Evolutionary conservation across 2,797 vertebrate species (phyloP), one percentile per base, ranked within the genome.

Genomic region (Acomys russatus): DNA sequence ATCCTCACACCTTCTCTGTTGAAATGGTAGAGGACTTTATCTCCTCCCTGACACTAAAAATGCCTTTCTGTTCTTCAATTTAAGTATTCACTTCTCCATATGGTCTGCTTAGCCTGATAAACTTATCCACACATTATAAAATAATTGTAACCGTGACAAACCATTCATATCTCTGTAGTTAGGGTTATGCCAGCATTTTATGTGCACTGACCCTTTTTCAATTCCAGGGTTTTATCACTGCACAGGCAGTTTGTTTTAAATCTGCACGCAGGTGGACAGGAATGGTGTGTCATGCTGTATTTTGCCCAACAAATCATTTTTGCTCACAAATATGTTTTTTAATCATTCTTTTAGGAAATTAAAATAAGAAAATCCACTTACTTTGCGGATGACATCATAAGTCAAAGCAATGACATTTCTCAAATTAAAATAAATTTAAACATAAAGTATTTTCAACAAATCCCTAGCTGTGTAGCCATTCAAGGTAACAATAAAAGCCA

Each of bases 1-100:
- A 1, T 85, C 77, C 63, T 80, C 25, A 12, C 8, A 35, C 5
- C 7, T 85, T 86, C 59, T 94, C 80, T 86, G 44, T 59, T 70
- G 77, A 96, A 96, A 79, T 64, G 56, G 30, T 88, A 23, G 64
- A 83, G 88, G 91, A 92, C 77, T 97, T 95, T 94, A 94, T 91
- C 87, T 96, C 77, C 44, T 89, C 38, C 70, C 77, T 71, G 90
- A 92, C 85, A 95, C 96, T 96, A 93, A 88, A 95, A 96, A 93
- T 96, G 84, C 38, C 97, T 97, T 98, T 97, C 88, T 93, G 83
- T 61, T 94, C 89, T 89, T 89, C 49, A 15, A 1, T 96, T 71
- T 63, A 92, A 66, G 33, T 90, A 96, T 97, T 93, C 35, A 95
- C 90, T 94, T 93, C 80, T 64, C 54, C 71, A 95, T 95, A 94